Conservation (phyloP, 2,888 invertebrate genomes). For the Liodrosophila aerea region DNA sequence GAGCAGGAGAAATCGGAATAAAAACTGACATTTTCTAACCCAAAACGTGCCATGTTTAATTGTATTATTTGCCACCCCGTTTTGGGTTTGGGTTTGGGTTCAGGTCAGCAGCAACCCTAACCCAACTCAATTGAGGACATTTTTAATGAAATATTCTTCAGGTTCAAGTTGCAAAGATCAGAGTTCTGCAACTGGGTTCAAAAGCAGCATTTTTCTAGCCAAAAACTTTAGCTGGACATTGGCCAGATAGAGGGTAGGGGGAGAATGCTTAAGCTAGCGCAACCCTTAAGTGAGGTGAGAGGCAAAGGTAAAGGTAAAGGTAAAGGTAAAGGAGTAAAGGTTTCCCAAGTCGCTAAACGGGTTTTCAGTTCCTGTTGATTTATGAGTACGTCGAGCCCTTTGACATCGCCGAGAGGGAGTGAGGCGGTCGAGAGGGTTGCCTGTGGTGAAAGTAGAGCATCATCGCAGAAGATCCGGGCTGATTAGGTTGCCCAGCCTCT, state of each 20-base stretch:
- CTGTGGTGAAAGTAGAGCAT: constrained; percentile 45
- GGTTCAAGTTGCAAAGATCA: constrained; percentile 52
- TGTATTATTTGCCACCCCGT: constrained; percentile 38
- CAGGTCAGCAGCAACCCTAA: constrained; percentile 39
- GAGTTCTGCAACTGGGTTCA: constrained; percentile 30
- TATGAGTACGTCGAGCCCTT: constrained; percentile 56
- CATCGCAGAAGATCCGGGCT: constrained; percentile 19
- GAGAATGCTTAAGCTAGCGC: constrained; percentile 11
- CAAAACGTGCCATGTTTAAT: constrained; percentile 62
- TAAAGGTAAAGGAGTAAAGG: constrained; percentile 9
- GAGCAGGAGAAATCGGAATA: not conserved
- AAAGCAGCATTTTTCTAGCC: constrained; percentile 49
- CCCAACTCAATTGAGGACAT: constrained; percentile 37
- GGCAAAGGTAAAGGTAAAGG: not conserved
- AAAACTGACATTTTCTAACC: constrained; percentile 66
- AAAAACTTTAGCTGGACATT: constrained; percentile 58
- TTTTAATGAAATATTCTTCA: constrained; percentile 62
- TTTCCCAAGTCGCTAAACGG: constrained; percentile 63
- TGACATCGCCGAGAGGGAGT: constrained; percentile 6
- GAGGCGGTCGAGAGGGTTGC: constrained; percentile 4
- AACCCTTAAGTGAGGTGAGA: constrained; percentile 34
- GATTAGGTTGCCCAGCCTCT: no score
- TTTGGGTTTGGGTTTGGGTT: not conserved
- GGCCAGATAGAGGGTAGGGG: constrained; percentile 19
- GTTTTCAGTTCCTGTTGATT: constrained; percentile 58